These are phyloP conservation scores for Drosophila bifasciata DNA, from an alignment of 1,140 invertebrate species.

Conservation along the genomic window DNA sequence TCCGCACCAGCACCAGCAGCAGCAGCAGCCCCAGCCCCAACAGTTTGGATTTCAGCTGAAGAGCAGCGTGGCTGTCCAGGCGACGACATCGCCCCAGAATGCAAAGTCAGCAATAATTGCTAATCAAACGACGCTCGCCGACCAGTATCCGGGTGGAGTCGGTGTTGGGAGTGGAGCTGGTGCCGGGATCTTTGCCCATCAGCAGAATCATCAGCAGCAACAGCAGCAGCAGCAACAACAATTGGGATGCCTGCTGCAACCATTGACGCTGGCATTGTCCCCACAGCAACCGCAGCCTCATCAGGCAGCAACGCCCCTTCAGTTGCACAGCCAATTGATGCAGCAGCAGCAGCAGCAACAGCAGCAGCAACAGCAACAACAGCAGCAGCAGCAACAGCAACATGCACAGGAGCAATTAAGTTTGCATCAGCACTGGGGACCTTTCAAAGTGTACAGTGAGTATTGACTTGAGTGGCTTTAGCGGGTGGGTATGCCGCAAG, in stretches of 20 bases:
- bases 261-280: slow-evolving; percentile 75
- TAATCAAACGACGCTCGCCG: slow-evolving; percentile 78
- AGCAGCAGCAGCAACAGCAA: slow-evolving; percentile 65
- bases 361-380: slow-evolving; percentile 60
- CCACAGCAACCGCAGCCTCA: slow-evolving; percentile 75
- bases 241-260: slow-evolving; percentile 61
- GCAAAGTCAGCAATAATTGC: slow-evolving; percentile 82
- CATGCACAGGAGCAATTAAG: slow-evolving; percentile 75
- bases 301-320: slow-evolving; percentile 59
- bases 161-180: slow-evolving; percentile 41
- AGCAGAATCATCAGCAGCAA: slow-evolving; percentile 84
- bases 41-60: slow-evolving; percentile 75
- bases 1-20: slow-evolving; percentile 16
- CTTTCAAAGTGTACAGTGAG: slow-evolving; percentile 88
- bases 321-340: slow-evolving; percentile 78
- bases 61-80: slow-evolving; percentile 70
- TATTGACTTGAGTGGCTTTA: slow-evolving; percentile 63
- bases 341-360: slow-evolving; percentile 68
- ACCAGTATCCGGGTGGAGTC: slow-evolving; percentile 47
- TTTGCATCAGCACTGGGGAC: slow-evolving; percentile 82
- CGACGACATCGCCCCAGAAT: slow-evolving; percentile 76
- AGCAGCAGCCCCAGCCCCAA: slow-evolving; percentile 69
- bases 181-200: slow-evolving; percentile 52
- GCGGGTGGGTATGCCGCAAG: neutral
- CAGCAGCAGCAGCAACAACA: slow-evolving; percentile 64